Evolutionary conservation across 1,140 invertebrate genomes (phyloP).

Genomic region (Neodiprion pinetum): DNA sequence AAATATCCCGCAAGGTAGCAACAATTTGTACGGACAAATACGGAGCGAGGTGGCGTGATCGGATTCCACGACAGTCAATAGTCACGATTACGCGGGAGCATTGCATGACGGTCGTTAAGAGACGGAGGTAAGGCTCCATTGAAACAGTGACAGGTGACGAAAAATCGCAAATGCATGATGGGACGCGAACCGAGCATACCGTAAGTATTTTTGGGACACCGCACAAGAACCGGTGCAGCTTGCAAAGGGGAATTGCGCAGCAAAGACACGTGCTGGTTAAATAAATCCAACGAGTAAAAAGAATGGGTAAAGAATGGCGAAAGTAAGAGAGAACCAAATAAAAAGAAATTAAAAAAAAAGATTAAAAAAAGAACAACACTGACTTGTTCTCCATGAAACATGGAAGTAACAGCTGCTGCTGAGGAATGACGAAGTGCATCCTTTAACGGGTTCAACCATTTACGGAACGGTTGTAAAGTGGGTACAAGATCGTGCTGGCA

Average conservation of each 20-base stretch:
- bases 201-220: not conserved
- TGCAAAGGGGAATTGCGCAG: not conserved
- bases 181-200: not conserved
- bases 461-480: conserved; percentile 5
- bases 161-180: not conserved
- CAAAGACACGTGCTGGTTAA: conserved; percentile 4
- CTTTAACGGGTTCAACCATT: conserved; percentile 2
- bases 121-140: no score
- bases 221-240: not conserved
- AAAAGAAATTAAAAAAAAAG: not conserved
- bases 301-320: not conserved
- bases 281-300: conserved; percentile 1
- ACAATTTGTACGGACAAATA: not conserved
- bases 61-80: not conserved
- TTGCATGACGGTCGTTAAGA: no score
- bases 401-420: conserved; percentile 11
- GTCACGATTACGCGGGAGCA: no score
- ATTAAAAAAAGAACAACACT: no score
- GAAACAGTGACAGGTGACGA: not conserved
- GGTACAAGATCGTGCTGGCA: not conserved
- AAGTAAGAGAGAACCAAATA: not conserved
- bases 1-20: not conserved
- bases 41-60: not conserved
- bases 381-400: conserved; percentile 11
- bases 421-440: conserved; percentile 7